Conservation (phyloP, 2,888 invertebrate species). For the Drosophila anceps region DNA sequence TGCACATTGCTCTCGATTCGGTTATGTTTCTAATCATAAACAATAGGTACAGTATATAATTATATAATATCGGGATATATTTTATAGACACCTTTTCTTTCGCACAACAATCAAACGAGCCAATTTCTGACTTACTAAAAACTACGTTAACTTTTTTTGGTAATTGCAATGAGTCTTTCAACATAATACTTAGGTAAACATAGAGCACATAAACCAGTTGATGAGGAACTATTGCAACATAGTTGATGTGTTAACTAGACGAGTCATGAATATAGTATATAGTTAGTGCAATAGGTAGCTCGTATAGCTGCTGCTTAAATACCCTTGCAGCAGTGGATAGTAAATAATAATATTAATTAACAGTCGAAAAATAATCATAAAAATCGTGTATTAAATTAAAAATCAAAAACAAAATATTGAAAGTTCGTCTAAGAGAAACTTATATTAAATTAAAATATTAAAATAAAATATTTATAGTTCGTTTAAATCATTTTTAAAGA, state of each 20-base stretch:
- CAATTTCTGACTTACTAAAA: slow-evolving; percentile 41
- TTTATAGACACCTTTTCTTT: slow-evolving; percentile 25
- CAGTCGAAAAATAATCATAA: not conserved
- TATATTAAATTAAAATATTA: too few species aligned
- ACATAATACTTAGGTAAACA: slow-evolving; percentile 43
- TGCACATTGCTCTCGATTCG: slow-evolving; percentile 69
- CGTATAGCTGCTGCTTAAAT: slow-evolving; percentile 22
- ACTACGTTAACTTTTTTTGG: slow-evolving; percentile 69
- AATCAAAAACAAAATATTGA: not conserved
- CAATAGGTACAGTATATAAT: slow-evolving; percentile 14
- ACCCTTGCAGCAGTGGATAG: slow-evolving; percentile 23
- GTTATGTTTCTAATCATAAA: slow-evolving; percentile 24
- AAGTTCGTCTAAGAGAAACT: not conserved
- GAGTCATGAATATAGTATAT: slow-evolving; percentile 25
- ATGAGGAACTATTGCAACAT: slow-evolving; percentile 55
- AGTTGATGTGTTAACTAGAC: slow-evolving; percentile 28
- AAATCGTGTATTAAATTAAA: not conserved
- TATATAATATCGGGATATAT: slow-evolving; percentile 21
- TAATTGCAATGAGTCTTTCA: slow-evolving; percentile 69
- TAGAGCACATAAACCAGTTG: slow-evolving; percentile 34
- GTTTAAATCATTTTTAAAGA: too few species aligned
- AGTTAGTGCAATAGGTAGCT: too few species aligned
- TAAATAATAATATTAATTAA: not conserved
- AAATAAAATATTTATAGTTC: too few species aligned
- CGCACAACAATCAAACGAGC: slow-evolving; percentile 20